Conservation (phyloP, 2,888 invertebrate genomes). For the Lumbricus terrestris region DNA sequence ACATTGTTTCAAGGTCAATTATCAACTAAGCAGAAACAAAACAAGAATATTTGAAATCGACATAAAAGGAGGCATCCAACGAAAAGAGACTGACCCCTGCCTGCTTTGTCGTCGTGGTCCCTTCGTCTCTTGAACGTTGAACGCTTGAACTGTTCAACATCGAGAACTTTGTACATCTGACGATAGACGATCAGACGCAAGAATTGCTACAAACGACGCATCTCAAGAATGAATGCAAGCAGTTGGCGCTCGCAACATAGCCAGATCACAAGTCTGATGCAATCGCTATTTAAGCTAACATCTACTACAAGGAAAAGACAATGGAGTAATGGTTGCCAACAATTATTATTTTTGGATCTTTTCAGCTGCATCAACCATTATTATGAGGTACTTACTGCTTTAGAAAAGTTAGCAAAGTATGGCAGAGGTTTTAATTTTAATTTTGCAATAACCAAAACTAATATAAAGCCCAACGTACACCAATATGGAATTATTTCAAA, state of each 20-base stretch:
- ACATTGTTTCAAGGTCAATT: background rate
- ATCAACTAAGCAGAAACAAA: background rate
- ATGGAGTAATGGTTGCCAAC: too few relatives aligned
- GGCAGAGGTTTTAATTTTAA: too few relatives aligned
- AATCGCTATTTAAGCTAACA: too few relatives aligned
- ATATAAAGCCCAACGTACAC: too few relatives aligned
- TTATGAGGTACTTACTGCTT: too few relatives aligned
- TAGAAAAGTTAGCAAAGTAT: too few relatives aligned
- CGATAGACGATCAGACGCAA: conserved; percentile 91
- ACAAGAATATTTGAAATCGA: background rate
- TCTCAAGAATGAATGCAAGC: background rate
- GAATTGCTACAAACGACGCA: conserved; percentile 68
- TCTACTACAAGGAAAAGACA: too few relatives aligned
- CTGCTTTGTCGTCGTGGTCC: background rate
- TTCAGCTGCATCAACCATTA: too few relatives aligned
- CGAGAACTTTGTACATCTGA: conserved; percentile 93
- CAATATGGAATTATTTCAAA: too few relatives aligned
- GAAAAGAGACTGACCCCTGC: background rate
- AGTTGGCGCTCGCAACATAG: background rate
- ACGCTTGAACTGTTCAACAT: conserved; percentile 58
- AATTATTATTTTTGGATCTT: too few relatives aligned
- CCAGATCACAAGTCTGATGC: background rate
- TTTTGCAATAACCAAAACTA: too few relatives aligned
- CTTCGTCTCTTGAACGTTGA: background rate
- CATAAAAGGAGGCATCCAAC: background rate